These are phyloP conservation scores for Papilio demoleus DNA, from an alignment of 2,888 invertebrate species.

Conservation along the genomic window DNA sequence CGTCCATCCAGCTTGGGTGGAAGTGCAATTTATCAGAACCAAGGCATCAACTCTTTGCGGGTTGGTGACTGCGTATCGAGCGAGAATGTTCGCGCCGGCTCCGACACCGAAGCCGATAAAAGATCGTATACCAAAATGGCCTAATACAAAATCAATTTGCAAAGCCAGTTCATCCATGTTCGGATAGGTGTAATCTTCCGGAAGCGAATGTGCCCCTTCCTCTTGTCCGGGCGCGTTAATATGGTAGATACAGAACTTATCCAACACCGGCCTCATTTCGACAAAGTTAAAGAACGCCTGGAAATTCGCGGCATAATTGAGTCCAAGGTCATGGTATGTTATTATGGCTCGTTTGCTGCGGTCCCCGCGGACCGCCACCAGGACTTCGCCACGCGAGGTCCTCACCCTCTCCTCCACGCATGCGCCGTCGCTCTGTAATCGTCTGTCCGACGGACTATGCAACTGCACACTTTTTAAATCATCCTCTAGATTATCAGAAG, in stretches of 20 bases:
- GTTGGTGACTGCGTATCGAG: constrained; percentile 93
- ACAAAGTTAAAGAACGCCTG: constrained; percentile 97
- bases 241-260: constrained; percentile 99
- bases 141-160: constrained; percentile 94
- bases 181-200: constrained; percentile 95
- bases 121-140: constrained; percentile 94
- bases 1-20: constrained; percentile 98
- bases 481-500: constrained; percentile 93
- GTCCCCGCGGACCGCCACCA: constrained; percentile 97
- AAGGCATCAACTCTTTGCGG: constrained; percentile 95
- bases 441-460: constrained; percentile 91
- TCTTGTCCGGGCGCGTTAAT: constrained; percentile 99
- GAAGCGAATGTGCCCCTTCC: constrained; percentile 95
- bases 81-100: constrained; percentile 97
- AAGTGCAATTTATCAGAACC: constrained; percentile 96
- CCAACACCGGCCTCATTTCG: constrained; percentile 93
- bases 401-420: constrained; percentile 90
- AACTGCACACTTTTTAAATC: constrained; percentile 96
- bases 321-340: constrained; percentile 99
- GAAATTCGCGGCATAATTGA: constrained; percentile 97
- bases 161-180: constrained; percentile 98
- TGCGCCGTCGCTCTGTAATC: constrained; percentile 79
- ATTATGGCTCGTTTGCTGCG: constrained; percentile 95
- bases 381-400: constrained; percentile 94
- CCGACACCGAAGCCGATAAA: constrained; percentile 99